These are phyloP conservation scores for Drosophila virilis DNA, from an alignment of 1,140 invertebrate species.

Conservation along the genomic window DNA sequence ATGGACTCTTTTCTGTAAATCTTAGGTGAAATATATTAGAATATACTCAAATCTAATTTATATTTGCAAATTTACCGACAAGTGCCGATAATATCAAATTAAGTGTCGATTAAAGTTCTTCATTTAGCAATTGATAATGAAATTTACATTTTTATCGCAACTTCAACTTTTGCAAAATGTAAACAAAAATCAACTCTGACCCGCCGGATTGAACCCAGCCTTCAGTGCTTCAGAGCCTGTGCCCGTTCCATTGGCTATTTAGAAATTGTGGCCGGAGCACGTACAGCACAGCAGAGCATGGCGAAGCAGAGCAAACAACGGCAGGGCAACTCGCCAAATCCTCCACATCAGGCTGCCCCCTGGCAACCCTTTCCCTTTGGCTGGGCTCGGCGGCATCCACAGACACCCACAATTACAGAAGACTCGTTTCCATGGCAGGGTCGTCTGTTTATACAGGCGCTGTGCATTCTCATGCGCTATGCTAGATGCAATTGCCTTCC, in stretches of 20 bases:
- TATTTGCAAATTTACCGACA: background rate
- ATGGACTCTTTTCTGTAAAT: no score
- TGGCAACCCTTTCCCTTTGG: background rate
- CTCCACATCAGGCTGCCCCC: conserved; percentile 6
- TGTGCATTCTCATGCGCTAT: conserved; percentile 25
- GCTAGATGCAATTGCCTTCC: conserved; percentile 13
- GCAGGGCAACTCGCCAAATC: conserved; percentile 20
- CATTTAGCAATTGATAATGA: conserved; percentile 2
- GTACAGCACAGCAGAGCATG: conserved; percentile 13
- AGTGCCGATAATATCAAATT: no score
- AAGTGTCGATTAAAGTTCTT: conserved; percentile 4
- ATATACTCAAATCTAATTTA: background rate
- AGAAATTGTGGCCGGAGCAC: conserved; percentile 33
- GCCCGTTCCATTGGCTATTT: conserved; percentile 9
- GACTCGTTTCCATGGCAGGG: conserved; percentile 55
- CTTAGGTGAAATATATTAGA: background rate
- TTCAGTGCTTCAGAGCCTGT: background rate
- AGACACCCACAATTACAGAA: conserved; percentile 75
- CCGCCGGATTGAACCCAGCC: conserved; percentile 12
- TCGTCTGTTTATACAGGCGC: conserved; percentile 48
- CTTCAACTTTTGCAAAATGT: background rate
- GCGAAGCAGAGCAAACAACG: conserved; percentile 13
- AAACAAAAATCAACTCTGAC: conserved; percentile 27
- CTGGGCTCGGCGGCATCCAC: conserved; percentile 16
- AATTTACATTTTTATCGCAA: conserved; percentile 10